phyloP scores from a whole-genome alignment of 1,140 invertebrate species.

The Cecropterus lyciades region DNA sequence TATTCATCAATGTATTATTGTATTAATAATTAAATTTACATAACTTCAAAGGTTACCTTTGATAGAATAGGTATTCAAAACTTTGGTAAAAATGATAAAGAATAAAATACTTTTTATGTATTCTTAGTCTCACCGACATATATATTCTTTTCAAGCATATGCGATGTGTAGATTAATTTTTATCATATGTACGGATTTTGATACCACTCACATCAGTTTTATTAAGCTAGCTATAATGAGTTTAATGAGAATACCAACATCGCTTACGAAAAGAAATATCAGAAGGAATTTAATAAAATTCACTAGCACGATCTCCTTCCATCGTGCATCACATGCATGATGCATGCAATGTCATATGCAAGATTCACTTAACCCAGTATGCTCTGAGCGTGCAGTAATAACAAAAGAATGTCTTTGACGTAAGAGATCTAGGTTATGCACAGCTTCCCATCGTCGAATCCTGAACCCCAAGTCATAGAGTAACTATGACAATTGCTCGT shows the following conservation, averaged over 20 bases:
- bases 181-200: no score
- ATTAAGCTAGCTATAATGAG: not conserved
- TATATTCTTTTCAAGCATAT: no score
- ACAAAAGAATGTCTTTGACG: slow-evolving; percentile 10
- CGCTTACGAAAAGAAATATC: slow-evolving; percentile 2
- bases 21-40: no score
- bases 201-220: not conserved
- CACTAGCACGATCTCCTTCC: not conserved
- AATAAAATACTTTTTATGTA: no score
- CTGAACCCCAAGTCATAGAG: not conserved
- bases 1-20: no score
- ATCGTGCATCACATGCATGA: not conserved
- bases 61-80: no score
- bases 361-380: slow-evolving; percentile 12
- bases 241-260: not conserved
- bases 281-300: slow-evolving; percentile 31
- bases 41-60: no score
- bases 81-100: no score
- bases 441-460: not conserved
- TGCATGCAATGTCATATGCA: not conserved
- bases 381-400: not conserved
- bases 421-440: not conserved
- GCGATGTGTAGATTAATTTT: no score
- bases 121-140: no score
- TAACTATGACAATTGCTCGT: no score